These are phyloP conservation scores for Bombus confusus DNA, from an alignment of 1,140 invertebrate genomes.

Conservation along the genomic window DNA sequence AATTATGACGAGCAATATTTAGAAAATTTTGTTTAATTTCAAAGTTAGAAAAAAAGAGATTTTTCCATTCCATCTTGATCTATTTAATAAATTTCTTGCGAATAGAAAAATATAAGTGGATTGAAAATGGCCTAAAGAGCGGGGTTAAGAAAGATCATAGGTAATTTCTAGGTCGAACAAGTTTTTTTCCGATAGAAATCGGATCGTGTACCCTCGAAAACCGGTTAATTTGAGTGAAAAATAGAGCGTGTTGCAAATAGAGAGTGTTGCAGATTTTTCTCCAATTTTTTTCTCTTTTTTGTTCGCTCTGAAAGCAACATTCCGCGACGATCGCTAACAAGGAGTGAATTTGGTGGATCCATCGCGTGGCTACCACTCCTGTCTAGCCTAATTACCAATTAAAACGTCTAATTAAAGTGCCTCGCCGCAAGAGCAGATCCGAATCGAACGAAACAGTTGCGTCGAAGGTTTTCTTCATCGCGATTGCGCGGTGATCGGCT, in stretches of 20 bases:
- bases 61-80: not conserved
- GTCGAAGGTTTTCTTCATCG: constrained; percentile 29
- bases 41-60: not conserved
- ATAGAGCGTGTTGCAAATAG: not conserved
- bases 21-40: too few species aligned
- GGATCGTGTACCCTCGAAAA: not conserved
- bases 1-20: too few species aligned
- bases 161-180: not conserved
- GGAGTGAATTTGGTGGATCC: constrained; percentile 4
- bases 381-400: constrained; percentile 50
- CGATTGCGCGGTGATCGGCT: constrained; percentile 46
- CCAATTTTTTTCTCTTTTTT: not conserved
- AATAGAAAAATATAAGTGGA: not conserved
- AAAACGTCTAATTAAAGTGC: constrained; percentile 48
- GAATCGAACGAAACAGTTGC: constrained; percentile 41
- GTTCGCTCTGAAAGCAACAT: constrained; percentile 1
- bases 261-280: not conserved
- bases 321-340: constrained; percentile 31
- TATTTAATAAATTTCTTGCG: not conserved
- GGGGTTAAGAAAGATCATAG: not conserved
- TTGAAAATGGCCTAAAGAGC: not conserved
- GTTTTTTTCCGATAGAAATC: not conserved
- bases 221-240: constrained; percentile 20
- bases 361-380: constrained; percentile 9
- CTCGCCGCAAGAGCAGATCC: constrained; percentile 5